Evolutionary conservation across 2,888 invertebrate species (phyloP).

Genomic region (Prosapia bicincta): DNA sequence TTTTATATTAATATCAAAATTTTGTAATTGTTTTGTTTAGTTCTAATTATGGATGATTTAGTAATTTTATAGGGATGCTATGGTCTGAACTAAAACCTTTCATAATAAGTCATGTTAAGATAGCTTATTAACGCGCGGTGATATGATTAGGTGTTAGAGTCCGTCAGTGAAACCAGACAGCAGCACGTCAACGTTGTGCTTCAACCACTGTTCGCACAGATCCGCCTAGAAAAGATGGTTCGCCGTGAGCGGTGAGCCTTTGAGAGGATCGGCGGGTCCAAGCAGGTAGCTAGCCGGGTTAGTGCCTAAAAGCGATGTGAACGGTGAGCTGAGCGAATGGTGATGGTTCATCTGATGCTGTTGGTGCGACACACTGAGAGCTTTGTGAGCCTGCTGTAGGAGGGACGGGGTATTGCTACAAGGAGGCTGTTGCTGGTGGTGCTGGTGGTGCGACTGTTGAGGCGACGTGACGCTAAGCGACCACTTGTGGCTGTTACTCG

Average conservation of each 20-base stretch:
- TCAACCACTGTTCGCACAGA: neutral
- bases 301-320: conserved; percentile 36
- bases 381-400: conserved; percentile 50
- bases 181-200: neutral
- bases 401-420: conserved; percentile 49
- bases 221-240: conserved; percentile 40
- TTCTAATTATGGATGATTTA: no score
- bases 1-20: no score
- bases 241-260: conserved; percentile 38
- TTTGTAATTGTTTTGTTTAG: no score
- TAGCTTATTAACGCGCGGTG: no score
- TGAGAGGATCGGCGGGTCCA: conserved; percentile 39
- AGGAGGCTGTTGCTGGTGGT: conserved; percentile 45
- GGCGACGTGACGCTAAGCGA: conserved; percentile 19
- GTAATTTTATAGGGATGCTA: no score
- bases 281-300: conserved; percentile 41
- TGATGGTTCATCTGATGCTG: conserved; percentile 30
- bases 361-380: conserved; percentile 39
- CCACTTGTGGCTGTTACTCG: conserved; percentile 29
- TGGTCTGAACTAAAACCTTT: no score
- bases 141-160: no score
- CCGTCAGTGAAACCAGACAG: neutral
- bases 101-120: no score
- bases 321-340: conserved; percentile 31
- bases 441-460: conserved; percentile 37